Evolutionary conservation across 2,113 vertebrate genomes (phyloP), one percentile per base, ranked within the genome.

Genomic region (Rynchops niger): DNA sequence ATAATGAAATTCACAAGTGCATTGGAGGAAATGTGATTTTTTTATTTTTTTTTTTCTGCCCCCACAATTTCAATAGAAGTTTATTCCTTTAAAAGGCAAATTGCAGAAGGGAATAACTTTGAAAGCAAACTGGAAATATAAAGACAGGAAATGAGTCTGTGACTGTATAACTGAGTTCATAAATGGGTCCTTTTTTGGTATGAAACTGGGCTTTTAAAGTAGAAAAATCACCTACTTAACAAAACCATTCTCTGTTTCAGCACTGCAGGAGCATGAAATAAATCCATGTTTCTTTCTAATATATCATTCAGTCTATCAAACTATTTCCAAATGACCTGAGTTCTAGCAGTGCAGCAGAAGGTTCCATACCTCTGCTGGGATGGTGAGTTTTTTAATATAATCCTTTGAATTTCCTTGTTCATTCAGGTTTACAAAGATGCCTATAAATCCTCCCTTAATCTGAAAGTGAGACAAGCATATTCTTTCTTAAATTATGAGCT

Each of bases 81-180:
- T 95, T 97, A 95, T 96, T 96, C 82, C 82, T 97, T 97, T 97
- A 96, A 96, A 96, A 97, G 87, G 93, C 91, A 97, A 95, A 95
- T 97, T 97, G 96, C 94, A 98, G 87, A 95, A 94, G 95, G 96
- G 97, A 97, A 94, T 96, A 96, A 90, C 96, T 97, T 96, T 97
- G 93, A 97, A 97, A 95, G 91, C 94, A 97, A 98, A 97, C 90
- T 97, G 93, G 93, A 98, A 97, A 96, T 97, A 97, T 96, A 98
- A 97, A 95, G 96, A 97, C 96, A 98, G 96, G 97, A 98, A 98
- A 98, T 97, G 95, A 97, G 93, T 97, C 88, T 98, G 96, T 96
- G 94, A 93, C 96, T 96, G 88, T 94, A 98, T 96, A 94, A 93
- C 96, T 85, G 92, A 95, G 93, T 97, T 97, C 96, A 97, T 97